Base-by-base conservation (phyloP, 2,113 vertebrate genomes). In the Channa argus region DNA sequence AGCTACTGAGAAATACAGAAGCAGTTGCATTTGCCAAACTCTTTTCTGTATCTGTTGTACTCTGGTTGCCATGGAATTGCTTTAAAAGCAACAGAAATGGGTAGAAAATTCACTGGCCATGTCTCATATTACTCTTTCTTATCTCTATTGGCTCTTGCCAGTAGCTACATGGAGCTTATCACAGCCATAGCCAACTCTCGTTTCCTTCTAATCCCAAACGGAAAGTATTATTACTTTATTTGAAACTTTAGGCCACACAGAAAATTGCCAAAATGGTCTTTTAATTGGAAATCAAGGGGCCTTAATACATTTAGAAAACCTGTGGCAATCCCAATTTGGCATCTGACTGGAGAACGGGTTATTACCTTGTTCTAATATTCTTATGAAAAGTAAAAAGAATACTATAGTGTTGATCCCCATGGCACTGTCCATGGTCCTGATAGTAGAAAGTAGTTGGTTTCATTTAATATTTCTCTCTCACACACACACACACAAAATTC, bases 221-320 rank as follows among this genome's bases (percentile, higher is more conserved):
- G 52, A 77, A 83, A 79, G 58, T 74, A 73, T 82, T 64, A 83
- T 71, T 75, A 65, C 76, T 85, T 83, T 80, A 72, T 80, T 74
- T 75, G 34, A 87, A 80, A 82, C 72, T 84, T 80, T 61, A 71
- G 73, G 82, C 82, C 64, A 80, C 39, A 53, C 15, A 52, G 59
- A 52, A 36, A 47, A 77, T 74, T 84, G 66, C 62, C 60, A 84
- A 86, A 79, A 79, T 59, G 34, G n/a, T 60, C 65, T 55, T 84
- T 81, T 87, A 86, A 87, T 86, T 87, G 69, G 39, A 86, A 80
- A 73, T 86, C 63, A 77, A 72, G 80, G 61, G 74, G 74, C 54
- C 24, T 81, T 74, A 74, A 79, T 86, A 53, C 7, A 79, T 79
- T 77, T 36, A 63, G 60, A 59, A 74, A 88, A 87, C 79, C 80